Conservation (phyloP, 2,888 invertebrate species). For the Thyatira batis region DNA sequence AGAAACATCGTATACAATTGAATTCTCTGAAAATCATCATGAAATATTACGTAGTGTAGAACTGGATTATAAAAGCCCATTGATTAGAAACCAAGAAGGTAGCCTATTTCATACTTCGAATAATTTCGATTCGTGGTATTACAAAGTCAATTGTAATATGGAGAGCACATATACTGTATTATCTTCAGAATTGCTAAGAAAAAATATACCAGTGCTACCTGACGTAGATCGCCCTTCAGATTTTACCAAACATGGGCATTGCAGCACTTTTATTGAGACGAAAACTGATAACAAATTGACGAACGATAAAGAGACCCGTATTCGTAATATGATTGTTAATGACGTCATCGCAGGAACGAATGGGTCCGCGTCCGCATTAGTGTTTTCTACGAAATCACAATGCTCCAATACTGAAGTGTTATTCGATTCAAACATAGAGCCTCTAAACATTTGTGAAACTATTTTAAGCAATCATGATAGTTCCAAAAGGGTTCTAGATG, state of each 20-base stretch:
- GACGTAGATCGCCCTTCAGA: not conserved
- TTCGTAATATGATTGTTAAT: not conserved
- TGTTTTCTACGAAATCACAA: conserved; percentile 36
- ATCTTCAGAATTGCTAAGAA: not conserved
- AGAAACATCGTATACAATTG: conserved; percentile 39
- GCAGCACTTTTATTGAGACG: not conserved
- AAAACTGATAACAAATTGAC: not conserved
- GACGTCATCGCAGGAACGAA: conserved; percentile 4
- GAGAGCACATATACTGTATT: not conserved
- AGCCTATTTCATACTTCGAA: not conserved
- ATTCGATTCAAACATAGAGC: conserved; percentile 26
- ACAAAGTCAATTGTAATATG: not conserved
- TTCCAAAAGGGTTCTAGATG: conserved; percentile 3
- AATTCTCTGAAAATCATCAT: conserved; percentile 29
- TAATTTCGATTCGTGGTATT: not conserved
- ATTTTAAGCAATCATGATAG: conserved; percentile 24
- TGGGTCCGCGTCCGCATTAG: conserved; percentile 23
- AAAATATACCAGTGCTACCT: not conserved
- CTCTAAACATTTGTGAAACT: conserved; percentile 48
- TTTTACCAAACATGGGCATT: not conserved
- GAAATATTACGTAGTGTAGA: conserved; percentile 1
- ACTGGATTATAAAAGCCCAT: not conserved
- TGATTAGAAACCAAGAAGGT: not conserved
- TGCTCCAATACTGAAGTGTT: not conserved
- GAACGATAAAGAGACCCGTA: not conserved